A percentile compares a stretch with the other conserved stretches of the same genome.
phyloP scores from a whole-genome alignment of 2,888 invertebrate species.

The Pristionchus fissidentatus region DNA sequence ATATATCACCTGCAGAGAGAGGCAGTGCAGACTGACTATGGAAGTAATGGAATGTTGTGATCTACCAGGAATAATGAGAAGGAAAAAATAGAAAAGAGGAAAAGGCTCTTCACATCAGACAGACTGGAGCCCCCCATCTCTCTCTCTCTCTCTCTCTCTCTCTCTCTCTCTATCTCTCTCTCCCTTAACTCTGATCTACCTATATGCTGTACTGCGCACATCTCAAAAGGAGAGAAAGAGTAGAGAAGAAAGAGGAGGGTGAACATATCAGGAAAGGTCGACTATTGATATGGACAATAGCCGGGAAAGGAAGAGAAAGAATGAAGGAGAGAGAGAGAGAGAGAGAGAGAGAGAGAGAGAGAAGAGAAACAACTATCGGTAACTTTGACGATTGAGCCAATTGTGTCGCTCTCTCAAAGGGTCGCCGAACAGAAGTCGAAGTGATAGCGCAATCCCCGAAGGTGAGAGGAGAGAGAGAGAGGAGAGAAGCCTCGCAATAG shows the following conservation, averaged over 20 bases:
- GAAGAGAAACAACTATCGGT: background rate
- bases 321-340: background rate
- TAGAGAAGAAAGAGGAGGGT: background rate
- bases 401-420: background rate
- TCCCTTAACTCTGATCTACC: no score
- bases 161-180: no score
- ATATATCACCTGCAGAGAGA: no score
- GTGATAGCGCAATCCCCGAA: constrained; percentile 2
- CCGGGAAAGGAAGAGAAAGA: no score
- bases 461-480: background rate
- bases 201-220: no score
- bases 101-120: no score
- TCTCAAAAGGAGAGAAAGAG: background rate
- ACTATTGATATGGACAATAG: constrained; percentile 7
- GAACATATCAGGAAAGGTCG: constrained; percentile 19
- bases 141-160: no score
- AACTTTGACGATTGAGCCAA: constrained; percentile 29
- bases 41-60: no score
- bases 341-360: background rate
- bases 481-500: background rate
- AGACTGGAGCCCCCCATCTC: no score
- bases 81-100: no score
- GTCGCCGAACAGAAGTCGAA: constrained; percentile 6
- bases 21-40: no score
- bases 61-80: no score